Conservation (phyloP, 2,797 vertebrate species). For the Anomalospiza imberbis region DNA sequence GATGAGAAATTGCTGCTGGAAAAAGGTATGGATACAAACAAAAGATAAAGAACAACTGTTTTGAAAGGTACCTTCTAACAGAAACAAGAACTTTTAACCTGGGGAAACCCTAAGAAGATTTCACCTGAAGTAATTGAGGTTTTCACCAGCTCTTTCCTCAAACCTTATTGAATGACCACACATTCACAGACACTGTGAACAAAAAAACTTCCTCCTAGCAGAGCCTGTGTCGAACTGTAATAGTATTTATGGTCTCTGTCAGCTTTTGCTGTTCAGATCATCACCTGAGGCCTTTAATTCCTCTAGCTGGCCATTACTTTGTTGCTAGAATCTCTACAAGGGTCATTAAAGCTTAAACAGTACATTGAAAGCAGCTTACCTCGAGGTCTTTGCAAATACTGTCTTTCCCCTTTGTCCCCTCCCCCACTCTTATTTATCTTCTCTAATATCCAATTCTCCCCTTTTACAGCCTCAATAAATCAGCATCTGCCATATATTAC, state of each 20-base stretch:
- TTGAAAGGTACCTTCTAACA: not conserved
- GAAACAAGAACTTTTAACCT: not conserved
- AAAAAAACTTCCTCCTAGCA: not conserved
- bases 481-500: not conserved
- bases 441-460: not conserved
- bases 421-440: not conserved
- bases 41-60: not conserved
- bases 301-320: not conserved
- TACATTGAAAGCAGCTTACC: not conserved
- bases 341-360: conserved; percentile 43
- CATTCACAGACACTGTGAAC: not conserved
- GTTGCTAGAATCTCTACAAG: not conserved
- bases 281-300: conserved; percentile 6
- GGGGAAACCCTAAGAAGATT: not conserved
- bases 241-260: not conserved
- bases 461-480: not conserved
- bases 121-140: not conserved
- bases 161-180: not conserved
- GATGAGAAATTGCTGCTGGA: not conserved
- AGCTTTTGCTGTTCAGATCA: conserved; percentile 23
- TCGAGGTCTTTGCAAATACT: not conserved
- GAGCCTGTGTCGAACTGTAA: not conserved
- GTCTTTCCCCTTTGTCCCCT: not conserved
- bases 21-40: not conserved
- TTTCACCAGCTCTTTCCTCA: not conserved